Evolutionary conservation across 2,888 invertebrate genomes (phyloP).

Genomic region (Hydrotaea cyrtoneurina): DNA sequence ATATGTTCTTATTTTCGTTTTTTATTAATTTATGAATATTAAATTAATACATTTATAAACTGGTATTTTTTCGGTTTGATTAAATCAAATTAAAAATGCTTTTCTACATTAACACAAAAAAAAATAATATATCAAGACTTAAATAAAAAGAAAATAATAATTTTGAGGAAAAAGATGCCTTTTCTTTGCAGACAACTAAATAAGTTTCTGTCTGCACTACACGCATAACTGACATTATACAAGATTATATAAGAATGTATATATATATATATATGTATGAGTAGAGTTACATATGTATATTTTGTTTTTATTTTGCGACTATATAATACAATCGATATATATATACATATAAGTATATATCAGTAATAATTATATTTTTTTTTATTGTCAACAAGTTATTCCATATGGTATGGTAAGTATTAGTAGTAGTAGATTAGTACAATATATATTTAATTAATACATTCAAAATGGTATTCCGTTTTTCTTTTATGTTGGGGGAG

Average conservation of each 20-base stretch:
- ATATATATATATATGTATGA: neutral
- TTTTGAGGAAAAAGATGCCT: conserved; percentile 9
- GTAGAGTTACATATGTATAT: conserved; percentile 1
- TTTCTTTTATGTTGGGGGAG: neutral
- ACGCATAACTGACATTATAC: neutral
- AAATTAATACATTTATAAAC: conserved; percentile 58
- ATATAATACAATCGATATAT: conserved; percentile 52
- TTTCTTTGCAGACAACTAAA: neutral
- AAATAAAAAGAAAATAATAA: neutral
- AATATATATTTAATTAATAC: conserved; percentile 32
- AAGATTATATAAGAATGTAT: neutral
- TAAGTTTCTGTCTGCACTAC: neutral
- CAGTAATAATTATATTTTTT: conserved; percentile 56
- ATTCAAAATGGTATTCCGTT: neutral
- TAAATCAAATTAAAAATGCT: conserved; percentile 38
- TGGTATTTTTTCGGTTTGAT: conserved; percentile 10
- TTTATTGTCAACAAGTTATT: conserved; percentile 69
- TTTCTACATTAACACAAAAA: too few species aligned
- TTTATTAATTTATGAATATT: conserved; percentile 51
- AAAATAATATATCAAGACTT: too few species aligned
- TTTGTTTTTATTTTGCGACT: conserved; percentile 35
- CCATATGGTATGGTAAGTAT: conserved; percentile 53
- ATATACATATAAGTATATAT: conserved; percentile 30
- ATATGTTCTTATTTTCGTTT: conserved; percentile 55
- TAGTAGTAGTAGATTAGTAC: conserved; percentile 48